Evolutionary conservation across 2,888 invertebrate species (phyloP).

Genomic region (Microdon myrmicae): DNA sequence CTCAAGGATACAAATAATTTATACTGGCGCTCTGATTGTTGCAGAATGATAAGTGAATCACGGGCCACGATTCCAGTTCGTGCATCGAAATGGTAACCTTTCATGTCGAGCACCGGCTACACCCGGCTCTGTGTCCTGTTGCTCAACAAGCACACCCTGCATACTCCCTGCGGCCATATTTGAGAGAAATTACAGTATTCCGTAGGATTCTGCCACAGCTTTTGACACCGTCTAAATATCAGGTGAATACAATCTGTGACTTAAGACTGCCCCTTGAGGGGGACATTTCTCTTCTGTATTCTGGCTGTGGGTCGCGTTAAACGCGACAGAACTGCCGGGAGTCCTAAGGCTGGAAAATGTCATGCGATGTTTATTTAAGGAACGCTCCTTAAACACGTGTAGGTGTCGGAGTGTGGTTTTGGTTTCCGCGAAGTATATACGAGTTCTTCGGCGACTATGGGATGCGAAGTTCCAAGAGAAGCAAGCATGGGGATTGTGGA

Average conservation of each 20-base stretch:
- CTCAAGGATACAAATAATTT: slow-evolving; percentile 33
- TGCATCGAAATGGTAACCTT: slow-evolving; percentile 42
- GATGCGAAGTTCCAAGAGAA: not conserved
- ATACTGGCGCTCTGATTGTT: slow-evolving; percentile 45
- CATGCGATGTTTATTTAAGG: slow-evolving; percentile 37
- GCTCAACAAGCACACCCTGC: slow-evolving; percentile 11
- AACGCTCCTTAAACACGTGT: slow-evolving; percentile 50
- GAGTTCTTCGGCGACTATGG: slow-evolving; percentile 6
- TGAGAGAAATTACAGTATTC: slow-evolving; percentile 33
- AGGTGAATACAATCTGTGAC: slow-evolving; percentile 48
- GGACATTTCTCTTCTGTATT: no score
- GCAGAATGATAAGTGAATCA: slow-evolving; percentile 27
- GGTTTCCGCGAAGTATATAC: slow-evolving; percentile 28
- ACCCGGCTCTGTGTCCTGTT: slow-evolving; percentile 29
- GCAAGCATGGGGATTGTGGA: not conserved
- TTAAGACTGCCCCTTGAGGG: no score
- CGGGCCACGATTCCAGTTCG: slow-evolving; percentile 30
- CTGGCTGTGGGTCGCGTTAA: not conserved
- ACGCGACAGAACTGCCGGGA: slow-evolving; percentile 17
- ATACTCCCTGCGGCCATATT: slow-evolving; percentile 1
- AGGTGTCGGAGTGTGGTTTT: slow-evolving; percentile 46
- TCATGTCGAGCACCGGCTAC: slow-evolving; percentile 33
- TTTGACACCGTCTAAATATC: slow-evolving; percentile 51
- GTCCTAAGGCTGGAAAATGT: slow-evolving; percentile 41
- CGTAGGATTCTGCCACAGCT: slow-evolving; percentile 33